Conservation (phyloP, 2,113 vertebrate genomes). For the Dipodomys merriami region DNA sequence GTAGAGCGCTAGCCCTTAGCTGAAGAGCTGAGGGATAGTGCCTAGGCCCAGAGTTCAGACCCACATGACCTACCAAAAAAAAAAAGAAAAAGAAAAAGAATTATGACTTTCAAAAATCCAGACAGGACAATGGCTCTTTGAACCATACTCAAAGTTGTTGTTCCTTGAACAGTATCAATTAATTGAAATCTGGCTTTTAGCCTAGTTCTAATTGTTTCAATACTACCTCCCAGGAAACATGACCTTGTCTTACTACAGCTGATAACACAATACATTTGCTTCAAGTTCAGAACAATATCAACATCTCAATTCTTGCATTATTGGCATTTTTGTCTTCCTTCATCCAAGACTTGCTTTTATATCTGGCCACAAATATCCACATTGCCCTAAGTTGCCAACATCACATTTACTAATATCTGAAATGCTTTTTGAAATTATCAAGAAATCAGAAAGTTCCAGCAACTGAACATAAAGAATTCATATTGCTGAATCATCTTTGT, state of each 20-base stretch:
- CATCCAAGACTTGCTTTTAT: slow-evolving; percentile 18
- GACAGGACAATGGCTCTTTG: background rate
- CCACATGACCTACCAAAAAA: too few species aligned
- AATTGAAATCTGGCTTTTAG: slow-evolving; percentile 17
- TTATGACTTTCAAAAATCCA: background rate
- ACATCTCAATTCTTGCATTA: background rate
- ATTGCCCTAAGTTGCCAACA: background rate
- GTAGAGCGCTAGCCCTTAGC: too few species aligned
- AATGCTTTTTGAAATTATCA: background rate
- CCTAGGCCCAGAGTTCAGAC: too few species aligned
- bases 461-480: background rate
- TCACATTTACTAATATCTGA: slow-evolving; percentile 23
- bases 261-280: slow-evolving; percentile 43
- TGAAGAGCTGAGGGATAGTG: too few species aligned
- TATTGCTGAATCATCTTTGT: too few species aligned
- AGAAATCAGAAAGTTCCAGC: background rate
- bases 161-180: slow-evolving; percentile 8
- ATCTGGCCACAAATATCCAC: background rate
- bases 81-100: too few species aligned
- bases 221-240: background rate
- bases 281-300: slow-evolving; percentile 20
- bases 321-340: slow-evolving; percentile 14
- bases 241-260: background rate
- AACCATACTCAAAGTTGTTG: background rate
- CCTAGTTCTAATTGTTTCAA: background rate